A percentile compares a stretch with the other conserved stretches of the same genome.
These are phyloP conservation scores for Oryzaephilus surinamensis DNA, from an alignment of 1,140 invertebrate genomes.

Conservation along the genomic window DNA sequence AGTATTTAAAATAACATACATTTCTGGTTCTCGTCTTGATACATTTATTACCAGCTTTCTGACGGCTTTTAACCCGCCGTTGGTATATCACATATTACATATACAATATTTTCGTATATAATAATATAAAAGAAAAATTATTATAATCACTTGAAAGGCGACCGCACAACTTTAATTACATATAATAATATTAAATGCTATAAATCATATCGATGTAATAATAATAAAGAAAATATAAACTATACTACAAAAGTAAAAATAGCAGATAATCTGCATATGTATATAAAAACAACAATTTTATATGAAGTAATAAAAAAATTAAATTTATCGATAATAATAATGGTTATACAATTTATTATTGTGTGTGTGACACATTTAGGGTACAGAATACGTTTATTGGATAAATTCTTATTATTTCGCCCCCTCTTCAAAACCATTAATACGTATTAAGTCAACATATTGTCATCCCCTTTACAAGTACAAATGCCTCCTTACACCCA, in stretches of 20 bases:
- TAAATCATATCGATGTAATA: conserved; percentile 18
- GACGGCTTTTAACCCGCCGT: conserved; percentile 5
- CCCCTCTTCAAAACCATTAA: conserved; percentile 15
- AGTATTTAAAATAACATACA: conserved; percentile 29
- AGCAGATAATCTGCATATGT: neutral
- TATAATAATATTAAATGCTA: conserved; percentile 9
- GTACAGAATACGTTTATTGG: conserved; percentile 13
- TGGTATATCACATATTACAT: too few species aligned
- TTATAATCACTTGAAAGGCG: conserved; percentile 10
- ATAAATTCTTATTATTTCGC: conserved; percentile 11
- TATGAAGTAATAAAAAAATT: conserved; percentile 1
- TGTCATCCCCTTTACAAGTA: too few species aligned
- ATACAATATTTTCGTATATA: conserved; percentile 8
- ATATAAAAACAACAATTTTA: neutral
- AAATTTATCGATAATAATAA: conserved; percentile 10
- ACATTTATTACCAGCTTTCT: conserved; percentile 13
- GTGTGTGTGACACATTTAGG: conserved; percentile 5
- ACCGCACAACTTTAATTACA: neutral
- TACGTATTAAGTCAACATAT: conserved; percentile 23
- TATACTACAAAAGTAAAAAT: too few species aligned
- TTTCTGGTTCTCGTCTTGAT: conserved; percentile 27
- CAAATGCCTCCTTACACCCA: too few species aligned
- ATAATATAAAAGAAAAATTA: conserved; percentile 5
- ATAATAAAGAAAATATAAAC: too few species aligned
- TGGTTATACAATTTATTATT: too few species aligned